A percentile compares a stretch with the other conserved stretches of the same genome.
phyloP scores from a whole-genome alignment of 1,140 invertebrate species.

The Ditylenchus dipsaci region DNA sequence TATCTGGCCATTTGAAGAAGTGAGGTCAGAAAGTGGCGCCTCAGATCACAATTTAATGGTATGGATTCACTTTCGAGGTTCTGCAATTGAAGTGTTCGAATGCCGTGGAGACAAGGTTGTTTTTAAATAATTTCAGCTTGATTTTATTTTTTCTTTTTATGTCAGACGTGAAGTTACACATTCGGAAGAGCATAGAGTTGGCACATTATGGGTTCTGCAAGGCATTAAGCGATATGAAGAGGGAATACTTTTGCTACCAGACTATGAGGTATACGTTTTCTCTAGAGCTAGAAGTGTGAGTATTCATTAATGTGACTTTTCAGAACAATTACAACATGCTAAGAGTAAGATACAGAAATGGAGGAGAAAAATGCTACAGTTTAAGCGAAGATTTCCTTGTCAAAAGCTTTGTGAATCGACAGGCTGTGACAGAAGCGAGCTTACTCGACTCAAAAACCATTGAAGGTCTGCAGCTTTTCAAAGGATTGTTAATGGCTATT shows the following conservation, averaged over 20 bases:
- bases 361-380: conserved; percentile 2
- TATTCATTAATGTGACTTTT: no score
- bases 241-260: neutral
- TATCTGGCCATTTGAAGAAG: no score
- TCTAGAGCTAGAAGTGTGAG: no score
- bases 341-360: conserved; percentile 1
- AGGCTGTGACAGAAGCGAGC: neutral
- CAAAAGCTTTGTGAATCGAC: neutral
- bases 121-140: no score
- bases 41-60: no score
- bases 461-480: conserved; percentile 2
- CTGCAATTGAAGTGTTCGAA: neutral
- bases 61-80: conserved; percentile 9
- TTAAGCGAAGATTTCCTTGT: conserved; percentile 1
- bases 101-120: no score
- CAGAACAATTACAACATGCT: neutral
- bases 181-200: neutral
- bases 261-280: neutral
- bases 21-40: no score
- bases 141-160: no score
- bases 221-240: neutral
- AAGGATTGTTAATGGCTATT: conserved; percentile 4
- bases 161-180: no score
- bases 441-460: neutral
- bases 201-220: neutral